phyloP scores from a whole-genome alignment of 2,797 vertebrate species.

The Poeciliopsis infans region DNA sequence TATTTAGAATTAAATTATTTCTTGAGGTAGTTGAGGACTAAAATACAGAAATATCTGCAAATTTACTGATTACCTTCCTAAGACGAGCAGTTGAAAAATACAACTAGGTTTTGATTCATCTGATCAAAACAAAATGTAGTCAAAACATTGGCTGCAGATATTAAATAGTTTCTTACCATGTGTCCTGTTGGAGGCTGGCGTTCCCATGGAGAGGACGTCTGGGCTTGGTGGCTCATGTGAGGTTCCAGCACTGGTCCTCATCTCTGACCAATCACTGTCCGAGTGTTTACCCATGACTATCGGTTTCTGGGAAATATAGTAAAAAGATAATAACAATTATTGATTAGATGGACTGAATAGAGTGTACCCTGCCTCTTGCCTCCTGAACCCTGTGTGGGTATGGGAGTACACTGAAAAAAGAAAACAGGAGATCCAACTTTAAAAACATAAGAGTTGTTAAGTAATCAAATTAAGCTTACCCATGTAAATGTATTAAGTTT shows the following conservation, averaged over 20 bases:
- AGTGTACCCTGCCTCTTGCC: too few species aligned
- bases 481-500: too few species aligned
- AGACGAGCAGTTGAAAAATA: not conserved
- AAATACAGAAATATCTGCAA: not conserved
- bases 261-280: constrained; percentile 27
- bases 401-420: too few species aligned
- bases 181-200: constrained; percentile 10
- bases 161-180: constrained; percentile 23
- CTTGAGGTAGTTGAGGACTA: not conserved
- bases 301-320: constrained; percentile 20
- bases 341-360: not conserved
- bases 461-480: too few species aligned
- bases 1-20: not conserved
- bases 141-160: not conserved
- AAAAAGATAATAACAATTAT: not conserved
- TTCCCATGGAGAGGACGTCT: not conserved
- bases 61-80: not conserved
- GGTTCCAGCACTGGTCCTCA: constrained; percentile 42
- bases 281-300: constrained; percentile 39
- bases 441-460: too few species aligned
- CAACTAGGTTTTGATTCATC: not conserved
- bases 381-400: too few species aligned
- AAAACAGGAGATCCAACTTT: too few species aligned
- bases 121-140: not conserved
- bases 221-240: constrained; percentile 60